Conservation (phyloP, 92 coral and sea anemone genomes). For the Epizoanthus illoricatus region DNA sequence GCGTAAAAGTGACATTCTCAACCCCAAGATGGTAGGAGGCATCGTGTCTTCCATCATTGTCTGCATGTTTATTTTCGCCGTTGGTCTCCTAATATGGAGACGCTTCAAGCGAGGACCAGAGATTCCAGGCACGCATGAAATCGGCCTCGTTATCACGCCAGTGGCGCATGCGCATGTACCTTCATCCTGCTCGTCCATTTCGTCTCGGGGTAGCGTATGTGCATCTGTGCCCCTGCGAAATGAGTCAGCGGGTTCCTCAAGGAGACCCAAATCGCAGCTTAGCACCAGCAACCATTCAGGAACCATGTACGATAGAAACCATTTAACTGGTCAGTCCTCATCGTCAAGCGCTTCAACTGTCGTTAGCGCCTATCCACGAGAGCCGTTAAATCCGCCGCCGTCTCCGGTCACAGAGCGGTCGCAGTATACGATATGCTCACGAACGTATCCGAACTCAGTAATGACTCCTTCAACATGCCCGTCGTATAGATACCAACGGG, state of each 20-base stretch:
- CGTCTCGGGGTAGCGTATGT: conserved; percentile 66
- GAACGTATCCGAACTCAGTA: conserved; percentile 79
- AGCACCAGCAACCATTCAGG: conserved; percentile 79
- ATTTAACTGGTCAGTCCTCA: conserved; percentile 90
- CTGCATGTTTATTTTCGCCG: conserved; percentile 64
- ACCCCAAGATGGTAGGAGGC: conserved; percentile 80
- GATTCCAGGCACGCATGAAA: conserved; percentile 57
- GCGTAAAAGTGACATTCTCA: conserved; percentile 41
- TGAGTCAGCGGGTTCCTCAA: conserved; percentile 61
- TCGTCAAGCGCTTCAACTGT: conserved; percentile 88
- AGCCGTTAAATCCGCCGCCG: conserved; percentile 94
- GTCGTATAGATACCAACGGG: conserved; percentile 81
- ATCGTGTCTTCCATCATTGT: conserved; percentile 78
- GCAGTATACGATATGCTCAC: conserved; percentile 79
- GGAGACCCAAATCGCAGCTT: conserved; percentile 60
- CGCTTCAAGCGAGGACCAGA: conserved; percentile 80
- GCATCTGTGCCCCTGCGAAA: conserved; percentile 57
- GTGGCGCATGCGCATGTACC: conserved; percentile 54
- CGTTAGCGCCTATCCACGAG: conserved; percentile 78
- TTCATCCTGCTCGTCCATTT: conserved; percentile 62
- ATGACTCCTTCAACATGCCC: conserved; percentile 90
- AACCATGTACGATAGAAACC: conserved; percentile 86
- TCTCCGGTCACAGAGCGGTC: conserved; percentile 98
- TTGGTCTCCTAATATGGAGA: conserved; percentile 76
- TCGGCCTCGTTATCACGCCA: conserved; percentile 74